A percentile compares a stretch with the other conserved stretches of the same genome.
phyloP scores from a whole-genome alignment of 2,797 vertebrate species.

The Trichosurus vulpecula region DNA sequence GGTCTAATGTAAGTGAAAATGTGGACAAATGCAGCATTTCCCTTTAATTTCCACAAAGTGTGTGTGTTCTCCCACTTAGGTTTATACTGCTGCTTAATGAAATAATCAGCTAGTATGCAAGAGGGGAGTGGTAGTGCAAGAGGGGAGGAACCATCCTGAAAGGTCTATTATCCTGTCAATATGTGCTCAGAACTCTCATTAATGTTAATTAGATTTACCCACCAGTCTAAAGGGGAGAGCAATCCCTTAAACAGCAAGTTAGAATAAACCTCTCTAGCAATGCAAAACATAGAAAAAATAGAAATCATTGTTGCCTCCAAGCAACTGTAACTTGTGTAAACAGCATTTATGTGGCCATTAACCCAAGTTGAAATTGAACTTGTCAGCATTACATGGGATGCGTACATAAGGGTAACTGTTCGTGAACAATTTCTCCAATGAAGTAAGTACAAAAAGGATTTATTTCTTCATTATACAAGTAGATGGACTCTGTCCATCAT shows the following conservation, averaged over 20 bases:
- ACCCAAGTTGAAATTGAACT: conserved; percentile 75
- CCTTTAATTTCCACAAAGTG: conserved; percentile 59
- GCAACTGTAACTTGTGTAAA: conserved; percentile 72
- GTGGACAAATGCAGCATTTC: conserved; percentile 32
- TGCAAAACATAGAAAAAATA: conserved; percentile 56
- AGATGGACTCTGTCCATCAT: conserved; percentile 60
- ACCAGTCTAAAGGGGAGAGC: conserved; percentile 45
- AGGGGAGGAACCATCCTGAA: conserved; percentile 61
- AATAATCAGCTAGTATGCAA: conserved; percentile 63
- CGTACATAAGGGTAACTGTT: conserved; percentile 66
- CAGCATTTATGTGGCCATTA: conserved; percentile 77
- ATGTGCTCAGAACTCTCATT: conserved; percentile 69
- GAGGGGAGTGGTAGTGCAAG: conserved; percentile 28
- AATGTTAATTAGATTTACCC: conserved; percentile 77
- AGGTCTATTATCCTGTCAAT: conserved; percentile 76
- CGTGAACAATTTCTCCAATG: conserved; percentile 70
- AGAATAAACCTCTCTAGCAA: conserved; percentile 55
- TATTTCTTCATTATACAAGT: conserved; percentile 47
- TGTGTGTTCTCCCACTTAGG: conserved; percentile 46
- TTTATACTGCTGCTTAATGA: conserved; percentile 58
- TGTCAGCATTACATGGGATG: conserved; percentile 69
- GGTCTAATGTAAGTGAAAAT: not conserved
- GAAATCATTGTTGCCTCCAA: conserved; percentile 73
- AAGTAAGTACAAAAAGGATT: conserved; percentile 70
- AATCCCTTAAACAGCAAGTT: conserved; percentile 73